Percentiles rank a stretch among this genome's conserved stretches.
These are phyloP conservation scores for Unio pictorum DNA, from an alignment of 2,888 invertebrate genomes.

Conservation along the genomic window DNA sequence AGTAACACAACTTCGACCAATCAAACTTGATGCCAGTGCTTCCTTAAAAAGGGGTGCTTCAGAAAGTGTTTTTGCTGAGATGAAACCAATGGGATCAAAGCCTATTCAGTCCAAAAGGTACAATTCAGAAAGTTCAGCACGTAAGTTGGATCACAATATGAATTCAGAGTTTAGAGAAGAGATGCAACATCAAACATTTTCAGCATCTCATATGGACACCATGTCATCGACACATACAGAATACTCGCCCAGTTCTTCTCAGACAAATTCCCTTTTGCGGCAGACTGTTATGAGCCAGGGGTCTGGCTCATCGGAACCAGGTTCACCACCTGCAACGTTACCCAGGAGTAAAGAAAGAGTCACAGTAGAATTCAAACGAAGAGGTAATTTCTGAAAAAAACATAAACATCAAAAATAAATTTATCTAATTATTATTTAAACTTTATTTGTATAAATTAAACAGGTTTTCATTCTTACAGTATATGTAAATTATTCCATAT, in stretches of 20 bases:
- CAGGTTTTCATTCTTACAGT: background rate
- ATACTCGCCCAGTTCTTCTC: slow-evolving; percentile 9
- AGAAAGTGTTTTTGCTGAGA: slow-evolving; percentile 4
- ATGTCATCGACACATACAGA: too few species aligned
- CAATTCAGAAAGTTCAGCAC: slow-evolving; percentile 10
- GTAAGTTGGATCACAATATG: slow-evolving; percentile 7
- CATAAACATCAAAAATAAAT: too few species aligned
- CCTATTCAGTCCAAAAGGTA: slow-evolving; percentile 26
- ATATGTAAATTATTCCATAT: too few species aligned
- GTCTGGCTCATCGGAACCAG: slow-evolving; percentile 12
- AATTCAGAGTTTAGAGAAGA: slow-evolving; percentile 6
- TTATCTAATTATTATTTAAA: background rate
- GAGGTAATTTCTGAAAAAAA: slow-evolving; percentile 23
- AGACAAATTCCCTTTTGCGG: slow-evolving; percentile 23
- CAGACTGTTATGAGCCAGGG: slow-evolving; percentile 32
- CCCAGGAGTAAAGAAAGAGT: slow-evolving; percentile 13
- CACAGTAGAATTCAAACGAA: slow-evolving; percentile 44
- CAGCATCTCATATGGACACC: background rate
- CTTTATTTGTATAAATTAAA: slow-evolving; percentile 1
- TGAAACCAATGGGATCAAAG: slow-evolving; percentile 22
- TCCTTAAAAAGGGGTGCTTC: background rate
- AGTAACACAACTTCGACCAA: slow-evolving; percentile 36
- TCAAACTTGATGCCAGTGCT: slow-evolving; percentile 26
- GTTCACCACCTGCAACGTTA: slow-evolving; percentile 21
- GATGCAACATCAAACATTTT: slow-evolving; percentile 4